A percentile compares a stretch with the other conserved stretches of the same genome.
These are phyloP conservation scores for Cephus runcator DNA, from an alignment of 2,888 invertebrate species.

Conservation along the genomic window DNA sequence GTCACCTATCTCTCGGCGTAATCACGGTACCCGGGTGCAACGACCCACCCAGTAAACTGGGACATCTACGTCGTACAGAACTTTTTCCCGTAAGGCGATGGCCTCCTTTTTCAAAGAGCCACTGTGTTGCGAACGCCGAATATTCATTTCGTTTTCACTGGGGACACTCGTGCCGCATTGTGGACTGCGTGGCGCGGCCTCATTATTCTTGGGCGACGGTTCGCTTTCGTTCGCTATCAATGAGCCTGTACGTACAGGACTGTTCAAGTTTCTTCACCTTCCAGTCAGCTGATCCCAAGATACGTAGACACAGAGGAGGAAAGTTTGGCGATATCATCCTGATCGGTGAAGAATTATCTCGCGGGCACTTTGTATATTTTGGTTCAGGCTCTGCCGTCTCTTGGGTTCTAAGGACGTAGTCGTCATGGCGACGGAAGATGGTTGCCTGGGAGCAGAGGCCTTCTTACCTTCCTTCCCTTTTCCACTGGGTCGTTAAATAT, in stretches of 20 bases:
- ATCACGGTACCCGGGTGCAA: slow-evolving; percentile 35
- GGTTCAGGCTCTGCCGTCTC: background rate
- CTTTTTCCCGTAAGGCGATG: background rate
- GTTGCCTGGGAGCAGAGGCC: background rate
- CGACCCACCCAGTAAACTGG: slow-evolving; percentile 45
- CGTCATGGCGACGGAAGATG: background rate
- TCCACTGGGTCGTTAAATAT: background rate
- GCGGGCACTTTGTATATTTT: background rate
- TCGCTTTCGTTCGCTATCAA: background rate
- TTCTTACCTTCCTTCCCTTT: background rate
- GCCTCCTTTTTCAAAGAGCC: background rate
- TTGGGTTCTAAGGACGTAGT: background rate
- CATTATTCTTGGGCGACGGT: background rate
- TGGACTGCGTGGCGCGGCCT: background rate
- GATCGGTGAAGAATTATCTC: background rate
- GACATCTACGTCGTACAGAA: slow-evolving; percentile 37
- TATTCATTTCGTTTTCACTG: slow-evolving; percentile 10
- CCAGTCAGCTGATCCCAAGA: background rate
- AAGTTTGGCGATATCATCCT: background rate
- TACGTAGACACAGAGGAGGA: background rate
- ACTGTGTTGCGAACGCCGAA: background rate
- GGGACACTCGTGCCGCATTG: background rate
- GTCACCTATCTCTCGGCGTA: background rate
- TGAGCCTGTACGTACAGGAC: background rate
- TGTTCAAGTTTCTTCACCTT: background rate